Evolutionary conservation across 2,113 vertebrate species (phyloP).

Genomic region (Platysteira castanea): DNA sequence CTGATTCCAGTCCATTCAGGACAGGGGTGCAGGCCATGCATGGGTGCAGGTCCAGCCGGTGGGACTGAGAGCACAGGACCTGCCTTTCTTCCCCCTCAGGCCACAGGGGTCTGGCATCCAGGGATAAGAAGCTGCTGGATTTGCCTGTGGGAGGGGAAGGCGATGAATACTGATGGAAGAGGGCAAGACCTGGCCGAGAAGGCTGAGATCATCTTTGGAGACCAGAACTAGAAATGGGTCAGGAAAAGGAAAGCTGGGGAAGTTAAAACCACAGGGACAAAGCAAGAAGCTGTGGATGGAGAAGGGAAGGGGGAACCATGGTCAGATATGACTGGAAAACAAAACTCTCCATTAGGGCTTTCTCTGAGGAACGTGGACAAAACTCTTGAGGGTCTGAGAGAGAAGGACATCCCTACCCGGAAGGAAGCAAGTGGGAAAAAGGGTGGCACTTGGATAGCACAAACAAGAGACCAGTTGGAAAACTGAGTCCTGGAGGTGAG

Average conservation of each 20-base stretch:
- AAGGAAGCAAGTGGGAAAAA: background rate
- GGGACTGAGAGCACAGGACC: background rate
- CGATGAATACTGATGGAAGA: background rate
- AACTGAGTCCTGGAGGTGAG: background rate
- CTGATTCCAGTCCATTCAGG: background rate
- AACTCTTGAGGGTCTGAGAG: background rate
- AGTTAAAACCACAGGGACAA: background rate
- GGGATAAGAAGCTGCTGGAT: background rate
- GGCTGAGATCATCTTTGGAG: background rate
- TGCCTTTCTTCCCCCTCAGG: background rate
- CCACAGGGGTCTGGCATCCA: background rate
- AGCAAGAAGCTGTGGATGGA: background rate
- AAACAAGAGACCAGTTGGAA: accelerated
- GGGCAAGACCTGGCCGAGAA: background rate
- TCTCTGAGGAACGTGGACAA: background rate
- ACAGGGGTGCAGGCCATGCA: background rate
- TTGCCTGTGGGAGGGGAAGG: background rate
- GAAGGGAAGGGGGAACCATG: background rate
- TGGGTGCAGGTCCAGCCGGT: background rate
- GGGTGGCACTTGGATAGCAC: accelerated
- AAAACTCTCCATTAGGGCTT: background rate
- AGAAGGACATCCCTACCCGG: background rate
- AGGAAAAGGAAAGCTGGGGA: background rate
- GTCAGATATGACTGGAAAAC: background rate
- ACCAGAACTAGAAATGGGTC: background rate